Evolutionary conservation across 2,113 vertebrate species (phyloP).

Genomic region (Lepus americanus): DNA sequence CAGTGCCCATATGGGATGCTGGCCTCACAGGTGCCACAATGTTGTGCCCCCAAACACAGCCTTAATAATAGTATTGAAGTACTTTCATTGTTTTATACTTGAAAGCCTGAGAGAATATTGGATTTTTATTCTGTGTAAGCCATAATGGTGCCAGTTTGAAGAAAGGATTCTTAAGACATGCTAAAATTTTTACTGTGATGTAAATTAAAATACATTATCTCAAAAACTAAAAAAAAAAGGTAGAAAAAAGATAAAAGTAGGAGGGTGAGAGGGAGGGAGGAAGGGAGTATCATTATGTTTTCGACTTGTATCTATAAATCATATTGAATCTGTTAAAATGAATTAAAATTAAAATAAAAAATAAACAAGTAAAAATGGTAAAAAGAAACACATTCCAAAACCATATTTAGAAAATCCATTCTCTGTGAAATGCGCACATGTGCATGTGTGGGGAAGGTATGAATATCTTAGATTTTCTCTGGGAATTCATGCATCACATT

Average conservation of each 20-base stretch:
- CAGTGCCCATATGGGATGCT: no score
- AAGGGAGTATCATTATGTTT: no score
- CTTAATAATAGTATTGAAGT: neutral
- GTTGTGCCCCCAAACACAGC: no score
- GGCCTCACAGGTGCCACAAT: no score
- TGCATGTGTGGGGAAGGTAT: rapidly evolving
- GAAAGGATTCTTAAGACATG: neutral
- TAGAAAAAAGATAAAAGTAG: no score
- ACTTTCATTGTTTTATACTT: conserved; percentile 17
- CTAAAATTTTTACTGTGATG: neutral
- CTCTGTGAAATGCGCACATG: neutral
- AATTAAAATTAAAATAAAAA: no score
- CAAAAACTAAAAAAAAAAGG: no score
- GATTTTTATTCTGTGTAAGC: conserved; percentile 5
- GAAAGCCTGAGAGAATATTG: conserved; percentile 4
- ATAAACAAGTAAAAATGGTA: no score
- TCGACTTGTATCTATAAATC: no score
- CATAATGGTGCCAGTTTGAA: conserved; percentile 5
- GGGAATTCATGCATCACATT: neutral
- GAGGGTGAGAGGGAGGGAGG: no score
- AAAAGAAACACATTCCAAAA: conserved; percentile 46
- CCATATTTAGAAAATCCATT: neutral
- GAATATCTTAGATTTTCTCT: neutral
- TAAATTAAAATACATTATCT: no score
- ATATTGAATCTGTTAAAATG: no score